phyloP scores from a whole-genome alignment of 2,113 vertebrate species.

The Gobio gobio region DNA sequence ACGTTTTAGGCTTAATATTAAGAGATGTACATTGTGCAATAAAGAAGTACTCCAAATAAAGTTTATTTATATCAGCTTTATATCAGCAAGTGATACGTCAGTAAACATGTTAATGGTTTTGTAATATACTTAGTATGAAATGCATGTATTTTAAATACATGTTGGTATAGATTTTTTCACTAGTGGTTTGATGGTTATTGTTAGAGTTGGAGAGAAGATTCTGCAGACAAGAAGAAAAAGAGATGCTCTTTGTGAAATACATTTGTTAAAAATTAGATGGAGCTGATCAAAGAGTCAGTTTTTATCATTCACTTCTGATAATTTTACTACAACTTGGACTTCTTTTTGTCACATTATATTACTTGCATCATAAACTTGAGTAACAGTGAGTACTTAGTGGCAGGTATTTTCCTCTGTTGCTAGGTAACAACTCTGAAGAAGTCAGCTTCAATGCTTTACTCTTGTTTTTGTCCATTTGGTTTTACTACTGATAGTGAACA shows the following conservation, averaged over 20 bases:
- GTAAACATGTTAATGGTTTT: too few species aligned
- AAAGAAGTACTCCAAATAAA: too few species aligned
- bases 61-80: too few species aligned
- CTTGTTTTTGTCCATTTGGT: slow-evolving; percentile 19
- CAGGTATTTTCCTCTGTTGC: slow-evolving; percentile 16
- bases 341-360: slow-evolving; percentile 1
- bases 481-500: not conserved
- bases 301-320: not conserved
- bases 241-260: not conserved
- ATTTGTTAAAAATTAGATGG: not conserved
- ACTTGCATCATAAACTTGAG: not conserved
- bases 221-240: not conserved
- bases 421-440: not conserved
- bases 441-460: not conserved
- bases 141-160: too few species aligned
- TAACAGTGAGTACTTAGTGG: not conserved
- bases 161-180: too few species aligned
- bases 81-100: too few species aligned
- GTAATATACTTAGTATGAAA: too few species aligned
- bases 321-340: not conserved
- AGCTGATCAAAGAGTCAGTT: not conserved
- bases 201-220: not conserved
- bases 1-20: too few species aligned
- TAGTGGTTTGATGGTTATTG: too few species aligned
- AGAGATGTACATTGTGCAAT: too few species aligned